These are phyloP conservation scores for Chelmon rostratus DNA, from an alignment of 2,797 vertebrate genomes.

Conservation along the genomic window DNA sequence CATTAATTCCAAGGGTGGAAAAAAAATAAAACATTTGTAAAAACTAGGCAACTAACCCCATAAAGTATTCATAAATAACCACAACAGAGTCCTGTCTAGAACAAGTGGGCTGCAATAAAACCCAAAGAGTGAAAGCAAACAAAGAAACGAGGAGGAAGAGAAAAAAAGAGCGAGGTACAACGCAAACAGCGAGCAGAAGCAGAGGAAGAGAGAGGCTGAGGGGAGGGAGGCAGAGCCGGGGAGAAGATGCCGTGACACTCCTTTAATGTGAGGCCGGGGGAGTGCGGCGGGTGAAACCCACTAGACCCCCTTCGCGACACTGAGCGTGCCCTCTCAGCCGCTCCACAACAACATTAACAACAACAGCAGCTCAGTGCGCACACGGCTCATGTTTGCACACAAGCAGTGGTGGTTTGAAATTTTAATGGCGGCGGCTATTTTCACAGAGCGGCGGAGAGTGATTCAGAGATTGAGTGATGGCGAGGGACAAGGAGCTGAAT, in stretches of 20 bases:
- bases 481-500: slow-evolving; percentile 64
- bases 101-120: slow-evolving; percentile 60
- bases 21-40: slow-evolving; percentile 46
- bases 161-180: slow-evolving; percentile 29
- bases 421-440: slow-evolving; percentile 76
- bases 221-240: slow-evolving; percentile 3
- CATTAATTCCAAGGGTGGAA: slow-evolving; percentile 23
- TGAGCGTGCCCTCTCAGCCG: slow-evolving; percentile 54
- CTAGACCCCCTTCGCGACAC: slow-evolving; percentile 53
- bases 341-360: slow-evolving; percentile 59
- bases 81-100: slow-evolving; percentile 54
- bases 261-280: slow-evolving; percentile 58
- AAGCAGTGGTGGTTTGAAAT: slow-evolving; percentile 68
- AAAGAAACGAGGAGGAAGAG: slow-evolving; percentile 28
- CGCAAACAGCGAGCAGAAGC: slow-evolving; percentile 17
- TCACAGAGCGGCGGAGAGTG: slow-evolving; percentile 51
- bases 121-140: slow-evolving; percentile 45
- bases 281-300: slow-evolving; percentile 52
- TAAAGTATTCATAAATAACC: slow-evolving; percentile 68
- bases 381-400: slow-evolving; percentile 66
- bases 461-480: slow-evolving; percentile 65
- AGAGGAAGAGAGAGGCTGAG: slow-evolving; percentile 15
- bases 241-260: slow-evolving; percentile 66
- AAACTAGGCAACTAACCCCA: slow-evolving; percentile 31
- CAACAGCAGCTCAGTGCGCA: slow-evolving; percentile 31